Evolutionary conservation across 2,797 vertebrate genomes (phyloP).

Genomic region (Trichosurus vulpecula): DNA sequence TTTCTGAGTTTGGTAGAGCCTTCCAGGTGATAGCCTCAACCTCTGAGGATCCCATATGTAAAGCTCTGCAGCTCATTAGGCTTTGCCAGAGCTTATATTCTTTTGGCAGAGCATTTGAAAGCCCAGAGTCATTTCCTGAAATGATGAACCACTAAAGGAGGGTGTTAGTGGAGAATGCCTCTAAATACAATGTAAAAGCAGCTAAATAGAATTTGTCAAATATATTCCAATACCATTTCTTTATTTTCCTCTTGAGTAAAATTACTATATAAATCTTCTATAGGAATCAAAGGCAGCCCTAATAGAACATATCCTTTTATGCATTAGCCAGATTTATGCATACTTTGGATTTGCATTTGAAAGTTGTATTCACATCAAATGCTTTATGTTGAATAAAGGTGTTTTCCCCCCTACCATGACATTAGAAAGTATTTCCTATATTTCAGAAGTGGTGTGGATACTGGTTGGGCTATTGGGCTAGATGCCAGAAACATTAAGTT

Average conservation of each 20-base stretch:
- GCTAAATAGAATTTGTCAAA: background rate
- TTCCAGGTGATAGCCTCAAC: too few species aligned
- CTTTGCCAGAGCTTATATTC: too few species aligned
- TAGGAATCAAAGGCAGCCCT: conserved; percentile 9
- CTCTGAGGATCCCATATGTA: too few species aligned
- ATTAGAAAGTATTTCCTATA: too few species aligned
- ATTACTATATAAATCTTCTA: conserved; percentile 20
- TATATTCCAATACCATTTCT: conserved; percentile 31
- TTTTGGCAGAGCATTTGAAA: too few species aligned
- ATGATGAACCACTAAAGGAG: too few species aligned
- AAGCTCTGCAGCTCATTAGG: too few species aligned
- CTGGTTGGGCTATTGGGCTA: background rate
- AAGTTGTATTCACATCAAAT: conserved; percentile 31
- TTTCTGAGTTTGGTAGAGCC: too few species aligned
- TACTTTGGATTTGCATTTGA: conserved; percentile 49
- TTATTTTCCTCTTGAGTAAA: conserved; percentile 45
- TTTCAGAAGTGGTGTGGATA: too few species aligned
- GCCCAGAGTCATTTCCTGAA: too few species aligned
- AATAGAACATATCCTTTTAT: conserved; percentile 5
- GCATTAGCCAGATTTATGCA: background rate
- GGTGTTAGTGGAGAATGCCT: background rate
- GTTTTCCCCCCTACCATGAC: too few species aligned
- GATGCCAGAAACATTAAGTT: background rate
- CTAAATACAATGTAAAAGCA: conserved; percentile 44
- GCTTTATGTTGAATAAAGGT: too few species aligned